These are phyloP conservation scores for Chrysolina oricalcia DNA, from an alignment of 2,888 invertebrate species.

Conservation along the genomic window DNA sequence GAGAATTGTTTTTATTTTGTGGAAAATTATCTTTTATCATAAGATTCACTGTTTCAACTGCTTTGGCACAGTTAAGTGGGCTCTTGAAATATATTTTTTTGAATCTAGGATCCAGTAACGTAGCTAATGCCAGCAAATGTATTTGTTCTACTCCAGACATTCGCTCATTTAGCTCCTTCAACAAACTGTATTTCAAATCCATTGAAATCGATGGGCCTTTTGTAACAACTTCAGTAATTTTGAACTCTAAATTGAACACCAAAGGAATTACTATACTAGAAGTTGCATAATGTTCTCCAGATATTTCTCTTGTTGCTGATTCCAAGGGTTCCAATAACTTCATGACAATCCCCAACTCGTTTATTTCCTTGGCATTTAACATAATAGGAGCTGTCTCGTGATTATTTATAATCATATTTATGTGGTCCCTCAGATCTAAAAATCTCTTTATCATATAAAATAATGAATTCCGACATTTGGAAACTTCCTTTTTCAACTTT, in stretches of 20 bases:
- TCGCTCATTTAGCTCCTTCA: background rate
- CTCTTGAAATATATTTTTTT: too few relatives aligned
- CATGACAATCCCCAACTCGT: constrained; percentile 56
- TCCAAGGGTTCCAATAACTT: constrained; percentile 60
- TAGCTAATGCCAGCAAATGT: too few relatives aligned
- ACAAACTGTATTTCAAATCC: constrained; percentile 22
- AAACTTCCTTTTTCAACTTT: constrained; percentile 58
- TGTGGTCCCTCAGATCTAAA: constrained; percentile 56
- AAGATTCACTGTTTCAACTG: too few relatives aligned
- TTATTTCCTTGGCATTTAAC: constrained; percentile 59
- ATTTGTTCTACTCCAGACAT: too few relatives aligned
- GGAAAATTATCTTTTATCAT: too few relatives aligned
- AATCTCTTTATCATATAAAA: constrained; percentile 63
- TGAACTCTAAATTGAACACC: constrained; percentile 32
- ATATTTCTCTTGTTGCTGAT: constrained; percentile 64
- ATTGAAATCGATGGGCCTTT: background rate
- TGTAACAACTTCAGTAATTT: constrained; percentile 18
- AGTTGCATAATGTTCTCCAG: constrained; percentile 62
- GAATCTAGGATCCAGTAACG: too few relatives aligned
- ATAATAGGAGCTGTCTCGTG: constrained; percentile 56
- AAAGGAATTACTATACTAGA: constrained; percentile 50
- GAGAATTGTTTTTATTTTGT: too few relatives aligned
- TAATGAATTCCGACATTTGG: constrained; percentile 62
- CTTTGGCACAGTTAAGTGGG: too few relatives aligned
- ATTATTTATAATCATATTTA: constrained; percentile 36